These are phyloP conservation scores for Pseudopodoces humilis DNA, from an alignment of 2,113 vertebrate genomes.

Conservation along the genomic window DNA sequence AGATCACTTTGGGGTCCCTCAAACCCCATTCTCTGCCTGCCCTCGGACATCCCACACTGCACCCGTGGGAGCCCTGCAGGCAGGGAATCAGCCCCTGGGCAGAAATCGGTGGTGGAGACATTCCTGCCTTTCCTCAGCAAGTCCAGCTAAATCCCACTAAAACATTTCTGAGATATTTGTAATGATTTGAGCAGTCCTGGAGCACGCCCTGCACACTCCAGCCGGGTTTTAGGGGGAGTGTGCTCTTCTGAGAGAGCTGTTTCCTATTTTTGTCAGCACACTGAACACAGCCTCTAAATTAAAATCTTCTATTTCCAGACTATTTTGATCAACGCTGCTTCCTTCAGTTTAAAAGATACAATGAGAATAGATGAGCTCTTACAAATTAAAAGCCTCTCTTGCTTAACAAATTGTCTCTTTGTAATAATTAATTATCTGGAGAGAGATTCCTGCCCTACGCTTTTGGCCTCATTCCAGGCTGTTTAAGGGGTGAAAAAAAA, in stretches of 20 bases:
- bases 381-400: slow-evolving; percentile 66
- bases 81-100: not conserved
- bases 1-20: not conserved
- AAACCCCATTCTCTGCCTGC: not conserved
- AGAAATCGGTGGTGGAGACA: not conserved
- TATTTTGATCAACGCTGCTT: slow-evolving; percentile 41
- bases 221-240: not conserved
- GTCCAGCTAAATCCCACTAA: not conserved
- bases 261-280: slow-evolving; percentile 51
- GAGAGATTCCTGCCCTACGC: slow-evolving; percentile 7
- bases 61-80: rapidly evolving
- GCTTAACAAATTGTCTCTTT: slow-evolving; percentile 53
- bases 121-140: not conserved
- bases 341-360: slow-evolving; percentile 58
- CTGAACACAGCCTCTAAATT: slow-evolving; percentile 55
- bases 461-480: slow-evolving; percentile 40
- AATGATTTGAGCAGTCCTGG: not conserved
- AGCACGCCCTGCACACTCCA: not conserved
- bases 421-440: slow-evolving; percentile 61
- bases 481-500: not conserved
- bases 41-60: rapidly evolving
- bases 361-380: slow-evolving; percentile 59
- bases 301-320: slow-evolving; percentile 53
- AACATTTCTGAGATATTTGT: not conserved
- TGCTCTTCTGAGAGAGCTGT: slow-evolving; percentile 8